These are phyloP conservation scores for Molanna angustata DNA, from an alignment of 2,888 invertebrate species.

Conservation along the genomic window DNA sequence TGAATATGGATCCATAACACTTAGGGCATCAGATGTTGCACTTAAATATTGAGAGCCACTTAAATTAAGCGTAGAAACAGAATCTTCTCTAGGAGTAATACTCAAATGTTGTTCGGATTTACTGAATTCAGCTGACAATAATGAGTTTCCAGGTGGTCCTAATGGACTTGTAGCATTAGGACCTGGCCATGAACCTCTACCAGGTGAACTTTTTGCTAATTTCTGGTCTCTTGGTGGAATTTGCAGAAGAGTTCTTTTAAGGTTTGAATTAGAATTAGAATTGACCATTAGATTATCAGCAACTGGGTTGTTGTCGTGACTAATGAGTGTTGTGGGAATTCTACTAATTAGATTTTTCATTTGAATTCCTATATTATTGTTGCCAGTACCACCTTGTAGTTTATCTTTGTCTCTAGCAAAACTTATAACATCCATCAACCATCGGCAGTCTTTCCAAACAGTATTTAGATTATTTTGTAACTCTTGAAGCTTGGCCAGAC, in stretches of 20 bases:
- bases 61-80: constrained; percentile 52
- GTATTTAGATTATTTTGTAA: constrained; percentile 82
- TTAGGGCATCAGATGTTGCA: constrained; percentile 41
- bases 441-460: constrained; percentile 91
- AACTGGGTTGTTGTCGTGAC: constrained; percentile 26
- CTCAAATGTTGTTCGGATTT: constrained; percentile 79
- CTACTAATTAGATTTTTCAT: constrained; percentile 39
- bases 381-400: constrained; percentile 47
- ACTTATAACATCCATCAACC: constrained; percentile 94
- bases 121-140: constrained; percentile 69
- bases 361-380: constrained; percentile 44
- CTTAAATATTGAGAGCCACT: constrained; percentile 56
- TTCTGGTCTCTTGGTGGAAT: constrained; percentile 71
- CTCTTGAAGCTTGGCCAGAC: constrained; percentile 76
- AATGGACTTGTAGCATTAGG: constrained; percentile 58
- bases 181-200: constrained; percentile 84
- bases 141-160: constrained; percentile 50
- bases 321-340: constrained; percentile 29
- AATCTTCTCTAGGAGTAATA: constrained; percentile 52
- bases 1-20: constrained; percentile 41
- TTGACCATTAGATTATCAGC: constrained; percentile 28
- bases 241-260: constrained; percentile 50
- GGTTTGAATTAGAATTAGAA: constrained; percentile 26
- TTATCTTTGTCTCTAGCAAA: constrained; percentile 80
- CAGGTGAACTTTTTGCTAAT: constrained; percentile 71